A percentile compares a stretch with the other conserved stretches of the same genome.
Evolutionary conservation across 53 echinoderm and acorn worm species (phyloP).

Genomic region (Crossaster papposus): DNA sequence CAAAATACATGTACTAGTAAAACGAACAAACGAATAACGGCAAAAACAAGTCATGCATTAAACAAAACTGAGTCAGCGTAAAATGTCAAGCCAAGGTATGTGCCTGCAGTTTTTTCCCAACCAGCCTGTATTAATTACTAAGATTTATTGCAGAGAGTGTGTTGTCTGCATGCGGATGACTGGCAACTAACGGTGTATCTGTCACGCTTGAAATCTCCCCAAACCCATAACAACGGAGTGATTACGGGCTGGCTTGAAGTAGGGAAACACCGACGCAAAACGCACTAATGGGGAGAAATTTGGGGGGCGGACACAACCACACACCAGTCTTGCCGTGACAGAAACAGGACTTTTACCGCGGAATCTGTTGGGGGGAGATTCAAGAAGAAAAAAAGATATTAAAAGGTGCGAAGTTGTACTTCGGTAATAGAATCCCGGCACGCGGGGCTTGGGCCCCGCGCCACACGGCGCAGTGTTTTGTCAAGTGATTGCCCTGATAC

Average conservation of each 20-base stretch:
- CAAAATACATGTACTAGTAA: too few species aligned
- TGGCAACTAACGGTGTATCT: not conserved
- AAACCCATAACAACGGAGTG: not conserved
- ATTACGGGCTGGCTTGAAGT: not conserved
- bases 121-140: not conserved
- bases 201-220: not conserved
- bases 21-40: too few species aligned
- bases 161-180: not conserved
- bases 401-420: conserved; percentile 24
- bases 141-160: not conserved
- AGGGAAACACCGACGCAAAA: not conserved
- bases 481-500: not conserved
- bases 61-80: not conserved
- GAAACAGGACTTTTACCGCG: not conserved
- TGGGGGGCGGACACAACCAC: not conserved
- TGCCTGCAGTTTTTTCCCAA: not conserved
- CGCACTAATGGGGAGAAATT: not conserved
- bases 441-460: too few species aligned
- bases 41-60: too few species aligned
- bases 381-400: too few species aligned
- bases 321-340: not conserved
- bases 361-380: too few species aligned
- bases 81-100: not conserved
- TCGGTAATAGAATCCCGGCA: not conserved
- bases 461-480: not conserved